phyloP scores from a whole-genome alignment of 2,113 vertebrate species.

The Craseonycteris thonglongyai region DNA sequence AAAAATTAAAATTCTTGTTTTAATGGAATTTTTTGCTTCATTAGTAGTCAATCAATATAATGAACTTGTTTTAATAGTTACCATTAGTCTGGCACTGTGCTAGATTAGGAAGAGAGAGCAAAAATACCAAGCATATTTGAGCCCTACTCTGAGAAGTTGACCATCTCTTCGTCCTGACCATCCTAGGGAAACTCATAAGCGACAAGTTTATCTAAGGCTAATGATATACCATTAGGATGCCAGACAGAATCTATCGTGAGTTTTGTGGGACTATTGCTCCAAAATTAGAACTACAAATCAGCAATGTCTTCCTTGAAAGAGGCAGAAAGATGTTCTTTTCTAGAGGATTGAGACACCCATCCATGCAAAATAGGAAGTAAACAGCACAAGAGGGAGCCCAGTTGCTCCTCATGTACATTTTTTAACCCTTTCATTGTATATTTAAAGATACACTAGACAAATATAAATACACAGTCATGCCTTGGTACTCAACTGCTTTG shows the following conservation, averaged over 20 bases:
- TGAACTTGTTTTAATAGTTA: not conserved
- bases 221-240: not conserved
- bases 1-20: not conserved
- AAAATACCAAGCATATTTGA: not conserved
- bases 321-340: not conserved
- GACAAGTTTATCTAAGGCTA: not conserved
- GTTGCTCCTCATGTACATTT: not conserved
- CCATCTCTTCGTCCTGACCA: not conserved
- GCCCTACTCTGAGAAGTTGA: not conserved
- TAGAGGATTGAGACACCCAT: not conserved
- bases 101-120: not conserved
- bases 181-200: not conserved
- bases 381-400: not conserved
- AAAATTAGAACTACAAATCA: not conserved
- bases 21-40: slow-evolving; percentile 1
- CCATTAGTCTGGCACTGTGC: not conserved
- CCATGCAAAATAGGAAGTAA: not conserved
- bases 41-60: not conserved
- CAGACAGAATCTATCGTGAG: not conserved
- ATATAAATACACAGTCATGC: no score
- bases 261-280: not conserved
- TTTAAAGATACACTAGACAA: slow-evolving; percentile 17
- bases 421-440: not conserved
- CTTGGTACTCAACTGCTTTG: no score
- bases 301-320: not conserved